A percentile compares a stretch with the other conserved stretches of the same genome.
phyloP scores from a whole-genome alignment of 2,888 invertebrate genomes.

The Pedicia rivosa region DNA sequence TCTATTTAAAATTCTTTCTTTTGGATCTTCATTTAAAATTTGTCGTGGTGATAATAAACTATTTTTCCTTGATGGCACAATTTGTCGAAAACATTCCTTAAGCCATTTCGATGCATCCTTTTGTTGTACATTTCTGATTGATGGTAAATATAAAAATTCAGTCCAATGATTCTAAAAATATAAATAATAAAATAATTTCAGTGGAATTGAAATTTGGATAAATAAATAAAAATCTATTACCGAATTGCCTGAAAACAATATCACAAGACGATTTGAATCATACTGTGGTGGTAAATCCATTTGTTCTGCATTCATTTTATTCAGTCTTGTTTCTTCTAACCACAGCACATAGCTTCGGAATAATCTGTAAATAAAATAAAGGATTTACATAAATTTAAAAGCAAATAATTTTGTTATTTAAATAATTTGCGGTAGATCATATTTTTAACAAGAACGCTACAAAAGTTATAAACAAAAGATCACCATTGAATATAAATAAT shows the following conservation, averaged over 20 bases:
- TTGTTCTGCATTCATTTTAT: constrained; percentile 33
- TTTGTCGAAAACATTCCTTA: constrained; percentile 33
- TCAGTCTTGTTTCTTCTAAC: constrained; percentile 63
- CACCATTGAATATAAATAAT: too few relatives aligned
- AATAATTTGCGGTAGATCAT: too few relatives aligned
- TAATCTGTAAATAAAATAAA: constrained; percentile 27
- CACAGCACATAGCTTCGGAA: constrained; percentile 52
- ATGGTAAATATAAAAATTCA: constrained; percentile 44
- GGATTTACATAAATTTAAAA: not conserved
- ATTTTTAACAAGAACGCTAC: too few relatives aligned
- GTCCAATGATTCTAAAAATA: constrained; percentile 41
- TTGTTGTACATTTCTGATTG: constrained; percentile 36
- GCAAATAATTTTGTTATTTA: not conserved
- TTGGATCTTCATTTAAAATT: constrained; percentile 25
- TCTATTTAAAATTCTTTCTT: constrained; percentile 38
- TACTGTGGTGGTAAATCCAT: constrained; percentile 54
- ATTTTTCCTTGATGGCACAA: constrained; percentile 17
- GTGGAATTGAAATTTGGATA: constrained; percentile 1
- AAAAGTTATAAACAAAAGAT: too few relatives aligned
- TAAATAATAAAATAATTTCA: constrained; percentile 1
- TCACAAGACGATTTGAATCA: constrained; percentile 43
- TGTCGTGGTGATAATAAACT: constrained; percentile 12
- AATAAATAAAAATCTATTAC: constrained; percentile 22
- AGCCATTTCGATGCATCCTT: constrained; percentile 38
- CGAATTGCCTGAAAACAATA: constrained; percentile 41